Base-by-base conservation (phyloP, 2,113 vertebrate species). In the Typhlomys cinereus region DNA sequence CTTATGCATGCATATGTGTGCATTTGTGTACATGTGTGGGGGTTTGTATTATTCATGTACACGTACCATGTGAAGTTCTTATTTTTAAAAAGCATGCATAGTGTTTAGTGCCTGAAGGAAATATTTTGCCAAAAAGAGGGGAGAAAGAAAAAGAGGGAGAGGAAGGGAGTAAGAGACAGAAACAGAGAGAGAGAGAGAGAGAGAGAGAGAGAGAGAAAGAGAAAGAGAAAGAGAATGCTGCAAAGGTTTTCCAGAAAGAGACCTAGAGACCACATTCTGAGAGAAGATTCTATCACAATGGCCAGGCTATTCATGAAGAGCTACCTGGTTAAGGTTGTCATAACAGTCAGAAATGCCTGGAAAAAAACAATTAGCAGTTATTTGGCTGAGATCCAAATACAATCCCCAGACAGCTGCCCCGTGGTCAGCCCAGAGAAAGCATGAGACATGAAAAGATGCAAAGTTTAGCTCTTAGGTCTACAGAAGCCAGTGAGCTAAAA, bases 251-350 rank as follows among this genome's bases (percentile, higher is more conserved):
- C 31, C 54, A 69, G 92, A 95, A 96, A 93, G 91, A 92, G 92
- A 95, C 84, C 82, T 75, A 87, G 67, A 81, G 78, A 93, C 78
- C 75, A 18, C 61, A 96, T 95, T 95, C 97, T 97, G 94, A 90
- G 95, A 97, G 92, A 85, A 95, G 74, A 96, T 95, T 92, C 88
- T 81, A 96, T 88, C 90, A 92, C 95, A 96, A 93, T 92, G 97
- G 97, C 95, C 95, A 91, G 95, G 96, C 88, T 97, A 95, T 97
- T 97, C 92, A 96, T 89, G 90, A 96, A 96, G 95, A 96, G 90
- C 89, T 76, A 96, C 97, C 97, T 97, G 97, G 97, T 97, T 94
- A 79, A 93, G 67, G 97, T 98, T 98, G 93, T 97, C 95, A 98
- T 98, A 97, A 97, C 96, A 96, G 94, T 97, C 90, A 94, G 89